Conservation (phyloP, 2,888 invertebrate genomes). For the Chouioia cunea region DNA sequence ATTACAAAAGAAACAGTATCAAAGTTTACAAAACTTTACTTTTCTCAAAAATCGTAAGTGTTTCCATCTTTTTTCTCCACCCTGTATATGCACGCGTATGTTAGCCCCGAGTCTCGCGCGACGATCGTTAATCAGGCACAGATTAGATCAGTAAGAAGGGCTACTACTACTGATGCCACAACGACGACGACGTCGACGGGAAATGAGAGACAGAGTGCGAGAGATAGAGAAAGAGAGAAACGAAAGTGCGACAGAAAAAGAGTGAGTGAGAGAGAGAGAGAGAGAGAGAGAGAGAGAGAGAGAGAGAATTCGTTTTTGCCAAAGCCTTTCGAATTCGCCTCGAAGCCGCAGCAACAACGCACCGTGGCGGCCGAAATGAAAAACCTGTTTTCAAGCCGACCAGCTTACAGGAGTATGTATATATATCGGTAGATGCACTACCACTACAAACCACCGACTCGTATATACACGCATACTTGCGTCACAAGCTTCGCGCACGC, state of each 20-base stretch:
- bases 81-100: neutral
- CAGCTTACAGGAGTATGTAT: neutral
- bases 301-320: constrained; percentile 51
- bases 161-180: constrained; percentile 41
- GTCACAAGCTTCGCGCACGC: constrained; percentile 9
- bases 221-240: constrained; percentile 5
- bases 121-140: constrained; percentile 63
- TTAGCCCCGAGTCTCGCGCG: constrained; percentile 48
- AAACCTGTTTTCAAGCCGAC: constrained; percentile 44
- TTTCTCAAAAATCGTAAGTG: no score
- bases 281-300: constrained; percentile 47
- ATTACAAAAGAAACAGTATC: no score
- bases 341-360: constrained; percentile 17
- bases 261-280: constrained; percentile 36
- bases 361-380: constrained; percentile 23
- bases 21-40: no score
- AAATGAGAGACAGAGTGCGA: constrained; percentile 1
- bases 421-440: neutral
- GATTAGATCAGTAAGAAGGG: constrained; percentile 62
- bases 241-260: constrained; percentile 30
- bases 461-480: constrained; percentile 1
- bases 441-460: neutral
- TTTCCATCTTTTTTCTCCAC: neutral
- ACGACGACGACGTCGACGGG: neutral
- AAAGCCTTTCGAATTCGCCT: constrained; percentile 52